These are phyloP conservation scores for Hydrotaea diabolus DNA, from an alignment of 2,888 invertebrate species.

Conservation along the genomic window DNA sequence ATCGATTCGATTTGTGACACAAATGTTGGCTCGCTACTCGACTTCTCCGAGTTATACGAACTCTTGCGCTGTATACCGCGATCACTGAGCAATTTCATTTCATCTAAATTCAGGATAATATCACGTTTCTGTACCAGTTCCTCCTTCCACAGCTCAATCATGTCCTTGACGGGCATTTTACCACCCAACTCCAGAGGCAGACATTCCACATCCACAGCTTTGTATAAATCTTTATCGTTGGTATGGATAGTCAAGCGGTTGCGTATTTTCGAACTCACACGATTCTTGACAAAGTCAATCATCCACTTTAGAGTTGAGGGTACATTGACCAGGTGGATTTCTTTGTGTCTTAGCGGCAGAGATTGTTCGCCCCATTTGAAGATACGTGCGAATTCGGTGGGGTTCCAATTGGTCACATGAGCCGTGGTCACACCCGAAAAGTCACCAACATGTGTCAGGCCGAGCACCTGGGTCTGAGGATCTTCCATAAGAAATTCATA, in stretches of 20 bases:
- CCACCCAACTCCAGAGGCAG: conserved; percentile 89
- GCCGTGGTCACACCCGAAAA: conserved; percentile 84
- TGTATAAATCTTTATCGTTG: conserved; percentile 83
- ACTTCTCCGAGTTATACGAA: conserved; percentile 75
- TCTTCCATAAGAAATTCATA: conserved; percentile 90
- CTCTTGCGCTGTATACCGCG: conserved; percentile 82
- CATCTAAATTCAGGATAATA: conserved; percentile 83
- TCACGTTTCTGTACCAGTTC: conserved; percentile 84
- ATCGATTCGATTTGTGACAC: conserved; percentile 79
- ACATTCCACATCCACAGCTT: conserved; percentile 84
- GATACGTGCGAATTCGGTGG: conserved; percentile 86
- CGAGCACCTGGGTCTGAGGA: conserved; percentile 88
- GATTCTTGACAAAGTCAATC: conserved; percentile 87
- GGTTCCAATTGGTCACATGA: conserved; percentile 87
- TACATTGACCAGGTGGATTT: conserved; percentile 87
- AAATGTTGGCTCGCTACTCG: conserved; percentile 75
- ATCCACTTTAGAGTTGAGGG: conserved; percentile 88
- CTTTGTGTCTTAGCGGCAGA: conserved; percentile 89
- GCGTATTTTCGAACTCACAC: conserved; percentile 87
- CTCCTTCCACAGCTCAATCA: conserved; percentile 86
- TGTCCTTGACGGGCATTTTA: conserved; percentile 85
- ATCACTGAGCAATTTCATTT: conserved; percentile 85
- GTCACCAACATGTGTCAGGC: conserved; percentile 88
- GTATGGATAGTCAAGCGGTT: conserved; percentile 85
- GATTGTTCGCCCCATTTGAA: conserved; percentile 92